Percentiles rank a stretch among this genome's conserved stretches.
These are phyloP conservation scores for Ips nitidus DNA, from an alignment of 1,140 invertebrate species.

Conservation along the genomic window DNA sequence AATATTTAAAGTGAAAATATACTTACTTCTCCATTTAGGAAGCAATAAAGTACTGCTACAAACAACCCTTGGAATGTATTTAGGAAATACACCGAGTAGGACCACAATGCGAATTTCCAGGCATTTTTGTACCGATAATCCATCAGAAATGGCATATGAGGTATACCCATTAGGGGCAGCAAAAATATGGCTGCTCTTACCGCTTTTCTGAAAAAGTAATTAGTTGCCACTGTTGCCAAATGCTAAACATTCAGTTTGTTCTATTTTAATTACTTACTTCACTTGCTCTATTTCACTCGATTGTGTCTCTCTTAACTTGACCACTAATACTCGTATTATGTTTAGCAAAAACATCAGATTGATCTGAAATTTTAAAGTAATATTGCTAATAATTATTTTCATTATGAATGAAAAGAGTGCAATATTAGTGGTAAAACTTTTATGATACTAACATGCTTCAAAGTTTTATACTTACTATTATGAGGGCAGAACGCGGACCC, in stretches of 20 bases:
- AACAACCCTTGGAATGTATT: conserved; percentile 86
- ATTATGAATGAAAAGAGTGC: neutral
- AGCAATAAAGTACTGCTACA: conserved; percentile 83
- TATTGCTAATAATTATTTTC: conserved; percentile 30
- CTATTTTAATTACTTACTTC: conserved; percentile 57
- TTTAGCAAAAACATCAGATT: conserved; percentile 84
- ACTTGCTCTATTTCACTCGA: conserved; percentile 79
- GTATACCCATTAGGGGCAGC: conserved; percentile 79
- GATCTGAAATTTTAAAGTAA: conserved; percentile 58
- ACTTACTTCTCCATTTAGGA: conserved; percentile 83
- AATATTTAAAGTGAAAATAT: neutral
- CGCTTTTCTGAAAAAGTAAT: conserved; percentile 65
- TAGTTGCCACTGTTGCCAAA: neutral
- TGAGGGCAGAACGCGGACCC: conserved; percentile 74
- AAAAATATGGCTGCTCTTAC: conserved; percentile 77
- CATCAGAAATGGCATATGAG: conserved; percentile 74
- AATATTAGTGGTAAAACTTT: no score
- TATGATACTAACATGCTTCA: no score
- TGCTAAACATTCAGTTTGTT: no score
- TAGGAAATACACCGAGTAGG: conserved; percentile 77
- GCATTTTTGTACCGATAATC: conserved; percentile 63
- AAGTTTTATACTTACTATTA: conserved; percentile 63
- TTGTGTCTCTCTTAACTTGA: conserved; percentile 76
- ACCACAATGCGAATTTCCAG: conserved; percentile 77
- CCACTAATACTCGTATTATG: conserved; percentile 81